Percentiles rank a stretch among this genome's conserved stretches.
Evolutionary conservation across 2,888 invertebrate species (phyloP).

Genomic region (Baronia brevicornis): DNA sequence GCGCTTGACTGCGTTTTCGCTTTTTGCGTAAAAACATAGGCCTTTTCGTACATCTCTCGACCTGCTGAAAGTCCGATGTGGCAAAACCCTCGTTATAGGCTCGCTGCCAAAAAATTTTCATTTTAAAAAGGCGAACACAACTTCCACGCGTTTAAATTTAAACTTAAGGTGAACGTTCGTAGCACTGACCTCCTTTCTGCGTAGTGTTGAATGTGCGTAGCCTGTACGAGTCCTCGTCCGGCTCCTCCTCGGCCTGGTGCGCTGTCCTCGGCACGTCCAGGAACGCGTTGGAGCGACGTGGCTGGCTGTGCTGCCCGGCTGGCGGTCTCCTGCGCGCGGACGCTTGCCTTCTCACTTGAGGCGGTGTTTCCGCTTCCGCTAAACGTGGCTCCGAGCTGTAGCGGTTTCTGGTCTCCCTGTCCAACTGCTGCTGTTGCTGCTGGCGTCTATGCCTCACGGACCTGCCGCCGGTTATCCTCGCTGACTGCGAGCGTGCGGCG

Average conservation of each 20-base stretch:
- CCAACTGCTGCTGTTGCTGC: conserved; percentile 63
- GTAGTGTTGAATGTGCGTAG: conserved; percentile 95
- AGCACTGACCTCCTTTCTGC: conserved; percentile 86
- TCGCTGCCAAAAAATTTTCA: too few species aligned
- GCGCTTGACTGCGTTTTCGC: too few species aligned
- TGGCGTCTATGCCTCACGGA: conserved; percentile 67
- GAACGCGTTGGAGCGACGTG: conserved; percentile 82
- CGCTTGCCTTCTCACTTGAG: conserved; percentile 78
- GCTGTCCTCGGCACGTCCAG: conserved; percentile 78
- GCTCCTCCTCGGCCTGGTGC: conserved; percentile 72
- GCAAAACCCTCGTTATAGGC: too few species aligned
- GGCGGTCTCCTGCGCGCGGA: conserved; percentile 75
- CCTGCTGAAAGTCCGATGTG: too few species aligned
- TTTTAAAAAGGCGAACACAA: conserved; percentile 43
- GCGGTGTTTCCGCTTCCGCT: conserved; percentile 80
- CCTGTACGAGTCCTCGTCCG: conserved; percentile 91
- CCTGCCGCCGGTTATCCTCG: conserved; percentile 80
- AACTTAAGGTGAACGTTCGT: conserved; percentile 52
- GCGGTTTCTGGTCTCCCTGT: conserved; percentile 72
- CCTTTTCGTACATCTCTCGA: too few species aligned
- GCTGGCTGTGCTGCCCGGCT: conserved; percentile 57
- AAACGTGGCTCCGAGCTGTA: conserved; percentile 81
- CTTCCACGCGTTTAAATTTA: conserved; percentile 46
- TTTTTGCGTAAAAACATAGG: too few species aligned
- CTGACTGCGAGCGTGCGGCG: conserved; percentile 85